These are phyloP conservation scores for Eristalis tenax DNA, from an alignment of 2,888 invertebrate genomes.

Conservation along the genomic window DNA sequence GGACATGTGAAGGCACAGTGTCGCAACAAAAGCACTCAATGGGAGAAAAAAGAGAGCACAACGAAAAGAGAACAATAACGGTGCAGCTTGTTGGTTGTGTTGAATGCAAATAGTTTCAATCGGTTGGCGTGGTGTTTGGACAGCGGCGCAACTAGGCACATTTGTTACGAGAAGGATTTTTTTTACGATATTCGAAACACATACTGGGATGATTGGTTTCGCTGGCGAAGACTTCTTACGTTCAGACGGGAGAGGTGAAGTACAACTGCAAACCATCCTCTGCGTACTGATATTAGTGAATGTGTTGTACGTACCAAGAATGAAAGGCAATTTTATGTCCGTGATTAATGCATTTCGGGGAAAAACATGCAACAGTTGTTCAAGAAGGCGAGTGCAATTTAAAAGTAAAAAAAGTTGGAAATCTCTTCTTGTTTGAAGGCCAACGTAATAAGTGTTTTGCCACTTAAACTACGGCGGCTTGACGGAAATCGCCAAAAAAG, in stretches of 20 bases:
- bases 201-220: constrained; percentile 37
- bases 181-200: constrained; percentile 31
- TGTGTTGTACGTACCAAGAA: constrained; percentile 36
- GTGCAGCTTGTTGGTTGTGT: constrained; percentile 28
- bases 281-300: constrained; percentile 43
- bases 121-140: constrained; percentile 36
- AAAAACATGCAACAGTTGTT: constrained; percentile 22
- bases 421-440: constrained; percentile 31
- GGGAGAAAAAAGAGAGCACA: constrained; percentile 18
- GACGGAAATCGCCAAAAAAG: too few species aligned
- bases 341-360: constrained; percentile 30
- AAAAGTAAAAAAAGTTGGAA: constrained; percentile 22
- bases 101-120: constrained; percentile 24
- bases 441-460: constrained; percentile 3
- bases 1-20: constrained; percentile 27
- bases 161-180: constrained; percentile 30
- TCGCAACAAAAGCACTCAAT: neutral
- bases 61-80: constrained; percentile 28
- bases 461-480: neutral
- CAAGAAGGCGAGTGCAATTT: constrained; percentile 37
- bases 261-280: constrained; percentile 30
- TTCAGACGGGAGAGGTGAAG: constrained; percentile 44
- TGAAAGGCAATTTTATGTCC: constrained; percentile 41
- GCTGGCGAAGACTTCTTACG: constrained; percentile 25
- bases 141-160: constrained; percentile 31